A percentile compares a stretch with the other conserved stretches of the same genome.
These are phyloP conservation scores for Oreocharis arfaki DNA, from an alignment of 2,113 vertebrate species.

Conservation along the genomic window DNA sequence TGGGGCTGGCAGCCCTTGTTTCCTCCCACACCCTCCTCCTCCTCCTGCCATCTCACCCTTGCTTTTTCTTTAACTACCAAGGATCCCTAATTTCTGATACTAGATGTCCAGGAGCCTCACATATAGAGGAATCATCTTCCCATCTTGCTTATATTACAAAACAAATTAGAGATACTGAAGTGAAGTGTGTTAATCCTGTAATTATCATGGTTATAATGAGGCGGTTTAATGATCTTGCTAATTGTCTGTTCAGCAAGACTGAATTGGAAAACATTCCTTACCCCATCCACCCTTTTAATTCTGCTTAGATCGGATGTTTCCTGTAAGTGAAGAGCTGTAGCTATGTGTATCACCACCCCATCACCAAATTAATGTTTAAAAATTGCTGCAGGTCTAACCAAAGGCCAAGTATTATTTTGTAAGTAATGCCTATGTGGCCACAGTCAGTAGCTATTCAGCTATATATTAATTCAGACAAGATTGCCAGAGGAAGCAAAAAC, in stretches of 20 bases:
- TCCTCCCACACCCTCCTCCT: not conserved
- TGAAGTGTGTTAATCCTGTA: conserved; percentile 53
- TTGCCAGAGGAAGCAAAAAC: not conserved
- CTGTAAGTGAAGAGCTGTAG: not conserved
- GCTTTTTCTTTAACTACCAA: not conserved
- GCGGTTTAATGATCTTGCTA: conserved; percentile 58
- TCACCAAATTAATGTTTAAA: not conserved
- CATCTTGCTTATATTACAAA: conserved; percentile 34
- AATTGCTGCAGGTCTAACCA: conserved; percentile 20
- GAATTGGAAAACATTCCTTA: conserved; percentile 25
- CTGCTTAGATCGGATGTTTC: conserved; percentile 12
- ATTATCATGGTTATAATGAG: conserved; percentile 61
- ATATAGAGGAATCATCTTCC: not conserved
- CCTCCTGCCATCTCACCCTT: not conserved
- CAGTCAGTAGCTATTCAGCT: not conserved
- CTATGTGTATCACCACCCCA: not conserved
- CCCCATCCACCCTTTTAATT: conserved; percentile 13
- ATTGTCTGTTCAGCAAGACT: conserved; percentile 36
- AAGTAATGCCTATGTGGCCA: not conserved
- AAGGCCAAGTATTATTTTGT: not conserved
- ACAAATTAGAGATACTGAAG: conserved; percentile 53
- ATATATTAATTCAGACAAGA: not conserved
- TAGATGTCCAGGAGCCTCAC: not conserved
- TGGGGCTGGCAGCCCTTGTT: not conserved
- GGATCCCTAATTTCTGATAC: not conserved